Base-by-base conservation (phyloP, 2,888 invertebrate species). In the Campaea margaritaria region DNA sequence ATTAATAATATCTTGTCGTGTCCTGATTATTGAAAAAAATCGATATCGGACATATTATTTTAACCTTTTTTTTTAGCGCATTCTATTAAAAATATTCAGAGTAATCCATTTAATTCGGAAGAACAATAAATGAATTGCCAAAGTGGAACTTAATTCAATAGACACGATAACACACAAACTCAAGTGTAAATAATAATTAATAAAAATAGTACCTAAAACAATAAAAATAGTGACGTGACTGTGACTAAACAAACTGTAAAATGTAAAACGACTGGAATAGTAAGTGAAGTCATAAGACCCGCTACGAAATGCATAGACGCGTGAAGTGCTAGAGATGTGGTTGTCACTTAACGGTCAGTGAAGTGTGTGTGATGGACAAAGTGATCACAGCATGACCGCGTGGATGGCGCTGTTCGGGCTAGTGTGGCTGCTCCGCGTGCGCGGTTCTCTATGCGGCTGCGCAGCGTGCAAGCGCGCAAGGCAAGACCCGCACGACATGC, bases 341-440 rank as follows among this genome's bases (percentile, higher is more conserved):
- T 57, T 45, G 64, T 54, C 55, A 53, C 44, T 45, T 16, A 59
- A 64, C 61, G 60, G 50, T 65, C 52, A 65, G 69, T 73, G 68
- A 70, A 69, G 70, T 64, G 64, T 47, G 61, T 78, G 82, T 82
- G 78, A 86, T 81, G 84, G 83, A 79, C 81, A 67, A 65, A 78
- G 85, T 87, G 83, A 86, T 81, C 78, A 74, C 89, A 91, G 88
- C 73, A 92, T 91, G 91, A 91, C 86, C 82, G 90, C 90, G 92
- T 94, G 94, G 93, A 96, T 96, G 96, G 96, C 96, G 94, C 95
- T 96, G 80, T 96, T 96, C 93, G 96, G 96, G 90, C 95, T 96
- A 94, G 96, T 96, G 91, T 96, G 96, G 96, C 93, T 96, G 87
- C 89, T 96, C 86, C 95, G 96, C 79, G 95, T 96, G 88, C 95